These are phyloP conservation scores for Clarias macrocephalus DNA, from an alignment of 2,113 vertebrate species.

Conservation along the genomic window DNA sequence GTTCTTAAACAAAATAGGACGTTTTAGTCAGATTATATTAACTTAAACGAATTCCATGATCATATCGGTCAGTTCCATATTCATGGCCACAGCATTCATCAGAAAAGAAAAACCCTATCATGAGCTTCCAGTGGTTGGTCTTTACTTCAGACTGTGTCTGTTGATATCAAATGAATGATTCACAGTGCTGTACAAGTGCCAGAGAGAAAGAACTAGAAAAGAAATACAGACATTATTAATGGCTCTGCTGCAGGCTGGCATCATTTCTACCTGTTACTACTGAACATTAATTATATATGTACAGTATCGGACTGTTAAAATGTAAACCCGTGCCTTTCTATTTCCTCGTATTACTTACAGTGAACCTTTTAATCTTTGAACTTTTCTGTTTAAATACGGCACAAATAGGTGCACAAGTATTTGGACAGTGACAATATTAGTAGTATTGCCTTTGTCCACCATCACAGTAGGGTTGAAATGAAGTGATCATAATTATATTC, in stretches of 20 bases:
- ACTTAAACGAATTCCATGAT: background rate
- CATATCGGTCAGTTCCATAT: background rate
- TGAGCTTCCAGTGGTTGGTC: background rate
- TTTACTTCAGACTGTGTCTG: background rate
- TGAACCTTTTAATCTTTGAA: background rate
- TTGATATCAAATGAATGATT: constrained; percentile 1
- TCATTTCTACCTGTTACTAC: background rate
- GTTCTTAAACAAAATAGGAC: too few relatives aligned
- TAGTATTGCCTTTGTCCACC: too few relatives aligned
- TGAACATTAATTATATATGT: background rate
- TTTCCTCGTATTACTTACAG: constrained; percentile 1
- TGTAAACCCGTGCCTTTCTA: background rate
- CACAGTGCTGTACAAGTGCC: constrained; percentile 8
- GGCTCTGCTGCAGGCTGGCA: background rate
- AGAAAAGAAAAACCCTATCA: background rate
- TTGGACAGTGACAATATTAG: too few relatives aligned
- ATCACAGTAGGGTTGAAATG: too few relatives aligned
- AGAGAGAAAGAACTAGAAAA: background rate
- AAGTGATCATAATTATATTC: too few relatives aligned
- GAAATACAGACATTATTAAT: background rate
- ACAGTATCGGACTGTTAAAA: background rate
- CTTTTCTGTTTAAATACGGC: background rate
- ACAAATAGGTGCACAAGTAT: background rate
- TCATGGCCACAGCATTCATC: background rate
- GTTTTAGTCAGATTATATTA: background rate